These are phyloP conservation scores for Malurus cyaneus DNA, from an alignment of 2,113 vertebrate species.

Conservation along the genomic window DNA sequence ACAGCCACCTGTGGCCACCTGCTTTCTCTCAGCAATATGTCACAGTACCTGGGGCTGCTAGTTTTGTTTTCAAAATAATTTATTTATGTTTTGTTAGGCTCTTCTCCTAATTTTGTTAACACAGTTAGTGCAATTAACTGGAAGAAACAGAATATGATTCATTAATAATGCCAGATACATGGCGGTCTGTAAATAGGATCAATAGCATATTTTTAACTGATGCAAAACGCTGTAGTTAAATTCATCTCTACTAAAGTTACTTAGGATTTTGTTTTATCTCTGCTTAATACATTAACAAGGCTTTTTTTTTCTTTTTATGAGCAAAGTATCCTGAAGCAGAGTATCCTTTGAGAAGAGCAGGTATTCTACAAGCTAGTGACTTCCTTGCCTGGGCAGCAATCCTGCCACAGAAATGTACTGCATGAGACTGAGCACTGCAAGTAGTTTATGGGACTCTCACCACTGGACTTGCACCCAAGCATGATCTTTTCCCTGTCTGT, in stretches of 20 bases:
- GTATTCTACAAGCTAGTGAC: background rate
- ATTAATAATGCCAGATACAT: background rate
- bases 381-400: background rate
- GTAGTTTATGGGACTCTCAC: background rate
- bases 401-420: background rate
- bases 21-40: background rate
- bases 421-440: background rate
- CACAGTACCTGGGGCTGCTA: background rate
- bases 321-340: background rate
- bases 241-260: background rate
- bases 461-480: background rate
- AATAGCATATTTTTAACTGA: background rate
- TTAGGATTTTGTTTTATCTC: background rate
- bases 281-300: background rate
- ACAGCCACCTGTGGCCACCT: slow-evolving; percentile 2
- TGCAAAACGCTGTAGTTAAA: background rate
- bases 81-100: background rate
- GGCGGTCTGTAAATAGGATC: background rate
- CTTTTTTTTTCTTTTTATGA: background rate
- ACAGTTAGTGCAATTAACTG: background rate
- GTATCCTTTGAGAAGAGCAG: background rate
- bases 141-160: background rate
- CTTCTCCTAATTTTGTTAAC: background rate
- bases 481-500: background rate
- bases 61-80: background rate